Conservation (phyloP, 2,113 vertebrate species). For the Euleptes europaea region DNA sequence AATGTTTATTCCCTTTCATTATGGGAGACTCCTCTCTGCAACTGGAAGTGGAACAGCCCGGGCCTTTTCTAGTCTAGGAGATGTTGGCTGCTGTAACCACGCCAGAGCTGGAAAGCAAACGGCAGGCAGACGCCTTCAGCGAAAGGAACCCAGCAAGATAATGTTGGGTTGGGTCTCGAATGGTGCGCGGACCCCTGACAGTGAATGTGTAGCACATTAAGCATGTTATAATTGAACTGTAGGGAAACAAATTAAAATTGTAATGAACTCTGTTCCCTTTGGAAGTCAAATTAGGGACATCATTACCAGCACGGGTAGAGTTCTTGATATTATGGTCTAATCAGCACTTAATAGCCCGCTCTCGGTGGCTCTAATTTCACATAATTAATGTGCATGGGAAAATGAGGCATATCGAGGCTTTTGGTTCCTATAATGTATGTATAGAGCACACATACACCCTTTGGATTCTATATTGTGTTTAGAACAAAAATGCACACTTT, state of each 20-base stretch:
- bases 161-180: slow-evolving; percentile 23
- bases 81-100: not conserved
- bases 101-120: not conserved
- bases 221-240: slow-evolving; percentile 70
- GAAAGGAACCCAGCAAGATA: slow-evolving; percentile 5
- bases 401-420: slow-evolving; percentile 64
- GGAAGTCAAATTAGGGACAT: slow-evolving; percentile 66
- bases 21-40: not conserved
- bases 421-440: slow-evolving; percentile 44
- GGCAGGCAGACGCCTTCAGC: slow-evolving; percentile 2
- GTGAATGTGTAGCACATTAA: slow-evolving; percentile 63
- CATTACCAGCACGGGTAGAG: slow-evolving; percentile 56
- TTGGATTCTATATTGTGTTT: no score
- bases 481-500: no score
- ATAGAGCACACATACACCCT: no score
- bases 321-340: slow-evolving; percentile 67
- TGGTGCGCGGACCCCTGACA: slow-evolving; percentile 49
- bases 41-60: not conserved
- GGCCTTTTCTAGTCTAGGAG: not conserved
- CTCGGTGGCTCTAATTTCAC: slow-evolving; percentile 64
- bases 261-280: slow-evolving; percentile 73
- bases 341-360: slow-evolving; percentile 60
- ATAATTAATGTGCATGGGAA: slow-evolving; percentile 67
- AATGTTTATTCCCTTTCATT: no score
- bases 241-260: slow-evolving; percentile 76